Percentiles rank a stretch among this genome's conserved stretches.
Evolutionary conservation across 2,888 invertebrate genomes (phyloP).

Genomic region (Tetramorium bicarinatum): DNA sequence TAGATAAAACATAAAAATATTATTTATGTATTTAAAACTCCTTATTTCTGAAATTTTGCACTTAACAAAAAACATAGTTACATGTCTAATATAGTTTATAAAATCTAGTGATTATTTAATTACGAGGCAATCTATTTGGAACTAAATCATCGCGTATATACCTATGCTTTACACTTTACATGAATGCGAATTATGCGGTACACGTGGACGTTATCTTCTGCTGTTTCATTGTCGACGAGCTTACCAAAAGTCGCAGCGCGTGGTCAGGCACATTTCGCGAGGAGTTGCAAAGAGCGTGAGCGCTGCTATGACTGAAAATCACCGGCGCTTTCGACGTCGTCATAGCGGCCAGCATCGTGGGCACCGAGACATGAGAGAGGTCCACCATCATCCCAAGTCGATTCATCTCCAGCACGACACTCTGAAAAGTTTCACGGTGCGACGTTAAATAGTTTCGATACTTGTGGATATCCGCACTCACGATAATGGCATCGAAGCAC

Average conservation of each 20-base stretch:
- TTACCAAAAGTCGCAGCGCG: conserved; percentile 88
- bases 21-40: not conserved
- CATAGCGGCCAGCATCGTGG: conserved; percentile 88
- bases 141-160: not conserved
- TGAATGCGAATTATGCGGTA: not conserved
- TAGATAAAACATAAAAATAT: not conserved
- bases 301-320: conserved; percentile 89
- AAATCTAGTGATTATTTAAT: not conserved
- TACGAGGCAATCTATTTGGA: not conserved
- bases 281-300: conserved; percentile 88
- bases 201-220: not conserved
- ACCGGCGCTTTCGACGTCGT: conserved; percentile 87
- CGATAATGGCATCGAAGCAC: conserved; percentile 47
- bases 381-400: conserved; percentile 89
- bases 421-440: conserved; percentile 80
- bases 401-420: conserved; percentile 89
- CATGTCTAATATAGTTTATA: not conserved
- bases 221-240: conserved; percentile 68
- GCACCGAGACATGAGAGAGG: conserved; percentile 88
- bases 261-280: conserved; percentile 89
- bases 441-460: conserved; percentile 23
- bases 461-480: not conserved
- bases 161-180: not conserved
- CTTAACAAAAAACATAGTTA: not conserved
- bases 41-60: too few relatives aligned